Base-by-base conservation (phyloP, 2,888 invertebrate species). In the Tiliacea citrago region DNA sequence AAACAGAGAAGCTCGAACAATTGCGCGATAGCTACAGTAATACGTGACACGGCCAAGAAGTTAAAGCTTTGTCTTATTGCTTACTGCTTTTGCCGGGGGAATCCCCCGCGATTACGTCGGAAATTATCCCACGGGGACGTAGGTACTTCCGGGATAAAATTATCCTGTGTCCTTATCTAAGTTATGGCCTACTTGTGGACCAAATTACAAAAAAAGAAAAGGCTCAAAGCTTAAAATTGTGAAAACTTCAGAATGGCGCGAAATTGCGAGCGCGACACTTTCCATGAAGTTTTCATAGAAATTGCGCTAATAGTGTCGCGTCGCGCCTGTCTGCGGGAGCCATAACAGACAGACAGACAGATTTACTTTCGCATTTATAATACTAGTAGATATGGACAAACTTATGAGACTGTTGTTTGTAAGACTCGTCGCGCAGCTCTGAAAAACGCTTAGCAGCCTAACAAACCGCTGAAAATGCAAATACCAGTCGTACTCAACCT, bases 401-500 rank as follows among this genome's bases (percentile, higher is more conserved):
- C 5, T 21, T 39, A 47, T 29, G 12, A 12, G 16, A 24, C 0
- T 21, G 18, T 35, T 18, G 47, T n/a, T 45, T n/a, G 3, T 35
- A 39, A 16, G 9, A 55, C 18, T n/a, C 29, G 29, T 9, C 71
- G 53, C 71, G 3, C n/a, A 12, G 53, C 51, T 53, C 18, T 55
- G 35, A 35, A 53, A 53, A 18, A 21, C 29, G 71, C 35, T 42
- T 70, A 68, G 18, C n/a, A 39, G 18, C 35, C 8, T 16, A 68
- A 42, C 10, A 21, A 29, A 57, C 24, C 10, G 10, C 29, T 6
- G 8, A 10, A 7, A 18, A 51, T 58, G 16, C 21, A 24, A 75
- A 35, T 42, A 61, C 12, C 75, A 65, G 24, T 21, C 29, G 35
- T 24, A 45, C 35, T 75, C 63, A 60, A 65, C 51, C 35, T 62